Evolutionary conservation across 2,888 invertebrate genomes (phyloP).

Genomic region (Hyles lineata): DNA sequence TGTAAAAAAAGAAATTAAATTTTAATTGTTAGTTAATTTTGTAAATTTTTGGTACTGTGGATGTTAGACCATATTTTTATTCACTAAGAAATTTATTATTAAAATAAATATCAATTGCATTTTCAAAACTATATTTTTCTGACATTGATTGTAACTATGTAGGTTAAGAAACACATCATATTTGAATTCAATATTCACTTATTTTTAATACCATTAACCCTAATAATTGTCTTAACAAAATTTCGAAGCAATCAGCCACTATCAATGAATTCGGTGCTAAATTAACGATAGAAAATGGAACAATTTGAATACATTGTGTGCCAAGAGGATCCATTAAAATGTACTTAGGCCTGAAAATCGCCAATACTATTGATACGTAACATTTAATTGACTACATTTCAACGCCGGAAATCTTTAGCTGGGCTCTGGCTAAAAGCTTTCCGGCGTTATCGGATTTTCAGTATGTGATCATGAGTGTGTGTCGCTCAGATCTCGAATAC

Average conservation of each 20-base stretch:
- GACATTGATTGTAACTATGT: too few species aligned
- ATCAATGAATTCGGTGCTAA: background rate
- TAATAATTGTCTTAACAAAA: background rate
- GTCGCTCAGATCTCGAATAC: background rate
- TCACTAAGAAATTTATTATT: too few species aligned
- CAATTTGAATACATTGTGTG: conserved; percentile 21
- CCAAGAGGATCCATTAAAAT: background rate
- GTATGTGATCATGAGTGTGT: conserved; percentile 50
- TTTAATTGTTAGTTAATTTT: background rate
- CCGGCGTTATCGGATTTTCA: conserved; percentile 60
- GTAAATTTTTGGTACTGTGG: too few species aligned
- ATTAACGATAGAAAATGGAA: conserved; percentile 1
- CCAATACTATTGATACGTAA: conserved; percentile 21
- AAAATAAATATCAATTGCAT: too few species aligned
- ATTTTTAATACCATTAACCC: too few species aligned
- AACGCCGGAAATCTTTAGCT: conserved; percentile 81
- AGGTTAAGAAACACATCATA: too few species aligned
- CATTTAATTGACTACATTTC: conserved; percentile 67
- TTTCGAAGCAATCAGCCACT: conserved; percentile 8
- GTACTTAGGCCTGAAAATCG: conserved; percentile 53
- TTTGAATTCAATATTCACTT: too few species aligned
- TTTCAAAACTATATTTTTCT: too few species aligned
- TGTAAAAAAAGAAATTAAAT: background rate
- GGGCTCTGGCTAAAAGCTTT: conserved; percentile 82
- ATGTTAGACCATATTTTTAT: too few species aligned